Percentiles rank a stretch among this genome's conserved stretches.
These are phyloP conservation scores for Australoheros scitulus DNA, from an alignment of 2,113 vertebrate species.

Conservation along the genomic window DNA sequence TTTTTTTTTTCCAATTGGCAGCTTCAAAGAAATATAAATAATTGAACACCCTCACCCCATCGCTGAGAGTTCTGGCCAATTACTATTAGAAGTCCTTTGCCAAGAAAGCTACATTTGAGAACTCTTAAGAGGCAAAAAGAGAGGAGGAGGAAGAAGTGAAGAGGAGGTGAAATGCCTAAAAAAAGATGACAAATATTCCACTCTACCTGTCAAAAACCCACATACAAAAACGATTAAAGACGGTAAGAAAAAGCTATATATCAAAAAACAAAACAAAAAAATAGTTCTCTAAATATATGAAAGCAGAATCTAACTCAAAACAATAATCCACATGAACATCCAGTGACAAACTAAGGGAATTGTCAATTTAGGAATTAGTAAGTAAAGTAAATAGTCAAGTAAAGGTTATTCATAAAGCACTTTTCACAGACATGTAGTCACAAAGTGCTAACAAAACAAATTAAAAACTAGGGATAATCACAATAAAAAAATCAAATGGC, in stretches of 20 bases:
- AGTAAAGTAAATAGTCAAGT: no score
- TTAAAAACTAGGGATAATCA: no score
- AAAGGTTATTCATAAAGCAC: neutral
- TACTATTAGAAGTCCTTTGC: conserved; percentile 55
- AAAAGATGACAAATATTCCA: conserved; percentile 7
- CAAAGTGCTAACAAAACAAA: no score
- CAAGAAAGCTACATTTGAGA: conserved; percentile 43
- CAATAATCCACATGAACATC: no score
- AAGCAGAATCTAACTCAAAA: neutral
- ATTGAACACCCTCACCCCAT: conserved; percentile 79
- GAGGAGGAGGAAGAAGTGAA: neutral
- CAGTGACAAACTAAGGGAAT: no score
- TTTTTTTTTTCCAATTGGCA: conserved; percentile 71
- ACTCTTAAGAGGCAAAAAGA: conserved; percentile 27
- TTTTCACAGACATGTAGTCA: neutral
- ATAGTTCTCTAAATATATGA: neutral
- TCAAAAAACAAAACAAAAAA: neutral
- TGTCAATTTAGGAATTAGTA: no score
- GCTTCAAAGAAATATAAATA: conserved; percentile 88
- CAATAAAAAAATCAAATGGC: neutral
- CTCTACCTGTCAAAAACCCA: neutral
- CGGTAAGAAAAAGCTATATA: neutral
- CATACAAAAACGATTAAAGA: neutral
- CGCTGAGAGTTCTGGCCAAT: conserved; percentile 69
- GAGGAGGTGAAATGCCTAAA: conserved; percentile 2